These are phyloP conservation scores for Azemiops feae DNA, from an alignment of 2,113 vertebrate genomes.

Conservation along the genomic window DNA sequence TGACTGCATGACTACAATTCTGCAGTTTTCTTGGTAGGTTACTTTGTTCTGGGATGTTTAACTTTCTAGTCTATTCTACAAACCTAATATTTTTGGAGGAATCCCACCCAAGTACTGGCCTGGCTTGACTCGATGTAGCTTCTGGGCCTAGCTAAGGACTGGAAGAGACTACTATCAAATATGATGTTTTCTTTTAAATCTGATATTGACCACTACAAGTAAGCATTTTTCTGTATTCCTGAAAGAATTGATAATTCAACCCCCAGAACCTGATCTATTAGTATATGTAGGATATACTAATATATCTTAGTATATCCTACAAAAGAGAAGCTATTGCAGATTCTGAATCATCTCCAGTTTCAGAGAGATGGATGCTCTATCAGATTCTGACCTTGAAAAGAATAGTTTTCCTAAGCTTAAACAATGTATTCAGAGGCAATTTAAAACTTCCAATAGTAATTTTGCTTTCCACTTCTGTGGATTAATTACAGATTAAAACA, in stretches of 20 bases:
- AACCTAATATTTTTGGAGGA: neutral
- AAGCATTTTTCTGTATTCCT: neutral
- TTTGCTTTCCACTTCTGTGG: constrained; percentile 9
- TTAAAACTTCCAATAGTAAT: constrained; percentile 26
- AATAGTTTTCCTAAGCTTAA: neutral
- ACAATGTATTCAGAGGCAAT: constrained; percentile 9
- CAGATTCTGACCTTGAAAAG: constrained; percentile 16
- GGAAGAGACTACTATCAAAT: neutral
- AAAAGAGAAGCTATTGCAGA: neutral
- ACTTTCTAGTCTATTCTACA: neutral
- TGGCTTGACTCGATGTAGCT: neutral
- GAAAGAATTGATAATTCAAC: neutral
- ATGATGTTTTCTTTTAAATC: neutral
- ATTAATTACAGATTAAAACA: constrained; percentile 37
- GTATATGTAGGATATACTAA: neutral
- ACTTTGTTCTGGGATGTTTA: neutral
- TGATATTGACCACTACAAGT: neutral
- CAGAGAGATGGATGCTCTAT: neutral
- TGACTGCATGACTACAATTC: neutral
- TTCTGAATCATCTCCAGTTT: neutral
- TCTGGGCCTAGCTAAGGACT: neutral
- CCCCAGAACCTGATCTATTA: neutral
- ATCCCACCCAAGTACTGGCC: neutral
- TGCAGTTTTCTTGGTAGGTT: neutral
- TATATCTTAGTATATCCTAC: neutral